Percentiles rank a stretch among this genome's conserved stretches.
Evolutionary conservation across 2,888 invertebrate species (phyloP).

Genomic region (Agonopterix subpropinquella): DNA sequence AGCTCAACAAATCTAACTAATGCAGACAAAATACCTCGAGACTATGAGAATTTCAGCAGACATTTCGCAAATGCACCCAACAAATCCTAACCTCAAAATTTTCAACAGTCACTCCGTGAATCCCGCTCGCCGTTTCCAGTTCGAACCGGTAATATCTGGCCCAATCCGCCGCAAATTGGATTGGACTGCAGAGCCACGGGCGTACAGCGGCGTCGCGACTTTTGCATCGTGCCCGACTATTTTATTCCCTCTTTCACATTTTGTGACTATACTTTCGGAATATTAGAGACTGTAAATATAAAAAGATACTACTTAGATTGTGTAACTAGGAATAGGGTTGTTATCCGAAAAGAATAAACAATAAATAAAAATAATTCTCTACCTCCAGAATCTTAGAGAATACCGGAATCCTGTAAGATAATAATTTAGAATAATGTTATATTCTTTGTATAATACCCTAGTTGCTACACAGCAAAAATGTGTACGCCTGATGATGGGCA

Average conservation of each 20-base stretch:
- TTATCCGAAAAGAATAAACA: too few species aligned
- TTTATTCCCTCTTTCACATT: constrained; percentile 7
- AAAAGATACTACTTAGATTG: not conserved
- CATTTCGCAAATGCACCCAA: constrained; percentile 10
- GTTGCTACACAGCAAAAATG: too few species aligned
- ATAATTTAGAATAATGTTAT: too few species aligned
- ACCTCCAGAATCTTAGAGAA: too few species aligned
- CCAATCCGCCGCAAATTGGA: constrained; percentile 54
- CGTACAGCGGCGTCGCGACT: constrained; percentile 24
- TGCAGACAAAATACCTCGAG: not conserved
- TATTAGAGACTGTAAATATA: too few species aligned
- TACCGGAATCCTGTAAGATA: too few species aligned
- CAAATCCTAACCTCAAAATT: constrained; percentile 13
- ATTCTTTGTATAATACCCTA: too few species aligned
- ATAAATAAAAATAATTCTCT: too few species aligned
- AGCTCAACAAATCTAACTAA: too few species aligned
- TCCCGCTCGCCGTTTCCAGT: constrained; percentile 11
- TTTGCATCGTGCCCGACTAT: constrained; percentile 29
- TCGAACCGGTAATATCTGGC: constrained; percentile 31
- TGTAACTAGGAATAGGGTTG: too few species aligned
- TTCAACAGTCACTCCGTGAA: constrained; percentile 14
- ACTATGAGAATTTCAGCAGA: constrained; percentile 16
- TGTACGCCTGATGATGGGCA: too few species aligned
- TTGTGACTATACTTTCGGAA: too few species aligned
- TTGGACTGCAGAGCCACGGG: constrained; percentile 30